Base-by-base conservation (phyloP, 1,140 invertebrate genomes). In the Lordiphosa collinella region DNA sequence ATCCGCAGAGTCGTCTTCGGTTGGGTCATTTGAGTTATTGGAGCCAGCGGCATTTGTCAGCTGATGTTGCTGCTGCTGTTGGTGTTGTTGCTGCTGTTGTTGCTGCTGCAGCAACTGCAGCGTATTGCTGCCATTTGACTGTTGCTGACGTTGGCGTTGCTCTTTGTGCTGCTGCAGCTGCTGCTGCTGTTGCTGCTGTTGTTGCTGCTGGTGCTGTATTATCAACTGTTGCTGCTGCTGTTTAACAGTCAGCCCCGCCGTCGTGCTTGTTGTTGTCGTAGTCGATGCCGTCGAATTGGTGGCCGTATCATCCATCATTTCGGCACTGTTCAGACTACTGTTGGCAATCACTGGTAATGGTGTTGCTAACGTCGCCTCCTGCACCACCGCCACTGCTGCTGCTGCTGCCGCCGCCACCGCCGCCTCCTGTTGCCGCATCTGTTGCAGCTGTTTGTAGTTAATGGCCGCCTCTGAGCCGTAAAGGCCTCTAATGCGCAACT, bases 401-500 rank as follows among this genome's bases (percentile, higher is more conserved):
- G 52, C 8, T 18, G 49, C 18, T 13, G 50, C 48, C 47, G 51
- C 13, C 12, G 44, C 54, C 12, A 34, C 47, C 13, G 47, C 22
- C 8, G 43, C 52, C 38, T 47, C 56, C 1, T 67, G 61, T 13
- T 50, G 67, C 0, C 56, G 62, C 40, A 82, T 57, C 32, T 79
- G 68, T 11, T 69, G 89, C 12, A 90, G 36, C 36, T 89, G 84
- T 49, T 87, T 86, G 40, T 90, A 82, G 49, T 90, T 89, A 12
- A 89, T 66, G 9, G 87, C 70, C 32, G 85, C 90, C 76, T 91
- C 91, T 0, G 89, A 89, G 6, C 90, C 90, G 59, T 89, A 90
- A 2, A 90, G 57, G 58, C 92, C 92, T 60, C 92, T 89, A 16
- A 96, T 95, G 84, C 95, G 94, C 60, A 96, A 89, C 49, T 94